These are phyloP conservation scores for Dorcus hopei DNA, from an alignment of 2,888 invertebrate genomes.

Conservation along the genomic window DNA sequence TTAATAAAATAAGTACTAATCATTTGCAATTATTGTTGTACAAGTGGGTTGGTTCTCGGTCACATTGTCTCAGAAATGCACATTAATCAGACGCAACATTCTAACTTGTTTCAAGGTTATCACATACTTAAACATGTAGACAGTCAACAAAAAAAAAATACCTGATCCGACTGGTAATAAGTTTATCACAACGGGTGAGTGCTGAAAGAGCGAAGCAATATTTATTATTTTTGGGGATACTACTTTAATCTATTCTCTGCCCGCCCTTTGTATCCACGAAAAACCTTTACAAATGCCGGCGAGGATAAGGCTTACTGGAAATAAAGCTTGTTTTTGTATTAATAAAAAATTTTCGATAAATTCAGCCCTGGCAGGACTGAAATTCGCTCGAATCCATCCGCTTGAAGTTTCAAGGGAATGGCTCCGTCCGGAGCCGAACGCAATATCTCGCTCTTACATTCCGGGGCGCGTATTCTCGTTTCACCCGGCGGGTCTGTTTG, in stretches of 20 bases:
- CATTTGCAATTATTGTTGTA: too few relatives aligned
- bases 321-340: slow-evolving; percentile 18
- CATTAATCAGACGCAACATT: too few relatives aligned
- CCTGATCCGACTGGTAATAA: too few relatives aligned
- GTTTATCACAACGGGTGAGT: background rate
- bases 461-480: slow-evolving; percentile 19
- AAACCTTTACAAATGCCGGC: too few relatives aligned
- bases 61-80: too few relatives aligned
- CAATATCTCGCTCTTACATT: slow-evolving; percentile 23
- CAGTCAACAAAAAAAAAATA: too few relatives aligned
- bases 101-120: too few relatives aligned
- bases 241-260: background rate
- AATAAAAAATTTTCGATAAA: background rate
- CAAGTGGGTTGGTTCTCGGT: too few relatives aligned
- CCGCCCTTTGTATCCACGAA: too few relatives aligned
- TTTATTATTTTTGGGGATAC: background rate
- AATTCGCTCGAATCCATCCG: slow-evolving; percentile 30
- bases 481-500: slow-evolving; percentile 38
- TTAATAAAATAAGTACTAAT: too few relatives aligned
- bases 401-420: slow-evolving; percentile 45
- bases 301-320: slow-evolving; percentile 9
- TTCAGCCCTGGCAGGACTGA: slow-evolving; percentile 9
- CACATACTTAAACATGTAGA: too few relatives aligned
- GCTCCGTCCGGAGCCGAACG: slow-evolving; percentile 21
- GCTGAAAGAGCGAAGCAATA: background rate